Evolutionary conservation across 2,113 vertebrate genomes (phyloP).

Genomic region (Carlito syrichta): DNA sequence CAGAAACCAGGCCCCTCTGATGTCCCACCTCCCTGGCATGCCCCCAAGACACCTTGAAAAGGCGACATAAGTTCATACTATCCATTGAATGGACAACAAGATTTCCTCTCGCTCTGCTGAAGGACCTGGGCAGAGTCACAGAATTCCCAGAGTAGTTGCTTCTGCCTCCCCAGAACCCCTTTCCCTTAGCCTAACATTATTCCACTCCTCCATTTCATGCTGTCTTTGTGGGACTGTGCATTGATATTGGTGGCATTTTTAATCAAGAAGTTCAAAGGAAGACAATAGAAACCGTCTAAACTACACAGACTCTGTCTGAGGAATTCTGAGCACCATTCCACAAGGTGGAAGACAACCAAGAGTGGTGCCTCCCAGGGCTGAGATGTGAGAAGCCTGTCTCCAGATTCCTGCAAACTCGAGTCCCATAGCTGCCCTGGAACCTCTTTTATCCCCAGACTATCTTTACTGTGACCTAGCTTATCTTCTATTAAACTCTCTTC

Average conservation of each 20-base stretch:
- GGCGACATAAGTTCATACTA: neutral
- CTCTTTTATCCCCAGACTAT: neutral
- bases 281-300: neutral
- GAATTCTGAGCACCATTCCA: neutral
- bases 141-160: neutral
- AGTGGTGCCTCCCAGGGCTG: rapidly evolving
- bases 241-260: neutral
- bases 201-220: rapidly evolving
- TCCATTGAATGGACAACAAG: neutral
- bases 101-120: neutral
- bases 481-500: neutral
- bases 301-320: neutral
- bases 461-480: neutral
- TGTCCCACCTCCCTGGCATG: neutral
- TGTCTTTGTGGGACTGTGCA: neutral
- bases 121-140: rapidly evolving
- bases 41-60: neutral
- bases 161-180: rapidly evolving
- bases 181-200: neutral
- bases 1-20: neutral
- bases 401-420: neutral
- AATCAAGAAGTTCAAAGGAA: neutral
- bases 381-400: neutral
- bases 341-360: rapidly evolving
- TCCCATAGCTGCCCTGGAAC: neutral